Conservation (phyloP, 2,888 invertebrate species). For the Dorcus hopei region DNA sequence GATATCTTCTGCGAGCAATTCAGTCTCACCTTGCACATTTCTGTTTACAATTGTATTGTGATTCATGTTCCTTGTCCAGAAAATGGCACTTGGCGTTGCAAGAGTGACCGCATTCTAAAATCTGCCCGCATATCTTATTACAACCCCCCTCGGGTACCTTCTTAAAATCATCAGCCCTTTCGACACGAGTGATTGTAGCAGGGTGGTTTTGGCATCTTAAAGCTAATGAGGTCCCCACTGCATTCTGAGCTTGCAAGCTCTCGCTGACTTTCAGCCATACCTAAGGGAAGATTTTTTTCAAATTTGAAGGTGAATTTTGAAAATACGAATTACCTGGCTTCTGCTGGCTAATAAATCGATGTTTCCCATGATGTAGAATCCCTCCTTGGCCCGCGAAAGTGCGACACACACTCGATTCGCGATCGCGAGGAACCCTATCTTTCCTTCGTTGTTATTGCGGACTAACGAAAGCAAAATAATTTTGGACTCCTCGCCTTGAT, state of each 20-base stretch:
- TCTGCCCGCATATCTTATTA: conserved; percentile 50
- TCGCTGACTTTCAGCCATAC: conserved; percentile 58
- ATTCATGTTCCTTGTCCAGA: conserved; percentile 47
- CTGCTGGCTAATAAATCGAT: conserved; percentile 56
- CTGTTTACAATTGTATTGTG: conserved; percentile 48
- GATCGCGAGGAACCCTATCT: conserved; percentile 68
- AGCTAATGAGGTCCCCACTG: conserved; percentile 54
- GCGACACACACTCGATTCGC: conserved; percentile 76
- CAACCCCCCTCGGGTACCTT: conserved; percentile 63
- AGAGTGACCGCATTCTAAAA: conserved; percentile 59
- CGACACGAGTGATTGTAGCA: conserved; percentile 46
- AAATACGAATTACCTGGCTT: conserved; percentile 40
- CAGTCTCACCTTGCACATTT: conserved; percentile 53
- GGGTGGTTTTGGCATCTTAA: conserved; percentile 55
- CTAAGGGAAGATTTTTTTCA: conserved; percentile 23
- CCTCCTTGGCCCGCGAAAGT: conserved; percentile 68
- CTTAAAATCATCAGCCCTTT: conserved; percentile 48
- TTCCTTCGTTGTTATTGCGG: conserved; percentile 64
- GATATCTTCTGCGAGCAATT: conserved; percentile 44
- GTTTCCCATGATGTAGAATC: conserved; percentile 74
- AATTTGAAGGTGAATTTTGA: background rate
- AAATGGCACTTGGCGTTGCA: conserved; percentile 66
- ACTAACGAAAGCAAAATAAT: conserved; percentile 78
- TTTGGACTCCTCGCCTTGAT: conserved; percentile 77
- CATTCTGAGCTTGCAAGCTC: conserved; percentile 50